Evolutionary conservation across 2,888 invertebrate species (phyloP), one percentile per base, ranked within the genome.

Genomic region (Hyles lineata): DNA sequence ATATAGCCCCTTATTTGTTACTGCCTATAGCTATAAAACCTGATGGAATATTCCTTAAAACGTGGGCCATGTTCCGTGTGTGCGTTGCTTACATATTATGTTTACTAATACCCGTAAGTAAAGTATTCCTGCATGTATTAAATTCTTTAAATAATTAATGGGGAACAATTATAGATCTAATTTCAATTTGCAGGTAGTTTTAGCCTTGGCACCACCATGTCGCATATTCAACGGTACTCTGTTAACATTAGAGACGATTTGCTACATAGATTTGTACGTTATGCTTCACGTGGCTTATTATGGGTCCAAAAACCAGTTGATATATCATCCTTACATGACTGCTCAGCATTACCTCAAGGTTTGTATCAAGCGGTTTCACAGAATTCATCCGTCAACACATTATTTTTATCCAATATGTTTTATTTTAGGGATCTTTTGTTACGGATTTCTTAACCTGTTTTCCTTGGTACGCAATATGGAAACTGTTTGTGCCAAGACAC

Each of bases 221-320:
- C 82, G 80, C 3, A 74, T 75, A 11, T 92, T 91, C 74, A 92
- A 91, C 74, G 79, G 80, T n/a, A 72, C 86, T 32, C 76, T 93
- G 43, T 74, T 92, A 50, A 79, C 88, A 50, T 78, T 94, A 69
- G 95, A 95, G 83, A 76, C 83, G 2, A 83, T 95, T 74, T 93
- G 94, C 76, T 95, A 95, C 75, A 67, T 93, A 4, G 95, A 95
- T 77, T 80, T 95, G 72, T 95, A 95, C 77, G 75, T 95, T 70
- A 94, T 93, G 92, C 83, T 95, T 0, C 94, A 95, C 75, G 94
- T 95, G 5, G 94, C 95, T 15, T 95, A 89, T 79, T 95, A 95
- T 74, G 95, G 95, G 0, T 74, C 86, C 0, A 90, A 93, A 79
- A 93, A 95, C 76, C 94, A 95, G 76, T 82, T 95, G 15, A 92